These are phyloP conservation scores for Idris sp. DNA, from an alignment of 1,140 invertebrate species.

Conservation along the genomic window DNA sequence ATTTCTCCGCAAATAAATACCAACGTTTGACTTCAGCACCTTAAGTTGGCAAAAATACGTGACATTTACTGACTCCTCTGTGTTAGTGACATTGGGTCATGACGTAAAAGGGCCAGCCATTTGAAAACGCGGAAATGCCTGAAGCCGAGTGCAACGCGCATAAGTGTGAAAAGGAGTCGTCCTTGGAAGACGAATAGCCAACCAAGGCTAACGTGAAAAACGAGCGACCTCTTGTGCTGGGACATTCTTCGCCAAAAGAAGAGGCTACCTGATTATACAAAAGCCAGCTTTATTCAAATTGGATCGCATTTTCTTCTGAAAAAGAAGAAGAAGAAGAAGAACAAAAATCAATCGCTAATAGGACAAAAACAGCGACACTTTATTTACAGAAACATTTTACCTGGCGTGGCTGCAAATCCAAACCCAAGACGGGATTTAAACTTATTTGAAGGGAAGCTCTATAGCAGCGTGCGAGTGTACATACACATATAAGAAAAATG, in stretches of 20 bases:
- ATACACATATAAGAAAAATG: no score
- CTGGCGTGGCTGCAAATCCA: background rate
- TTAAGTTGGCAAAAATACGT: background rate
- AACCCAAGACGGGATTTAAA: slow-evolving; percentile 29
- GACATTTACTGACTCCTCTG: background rate
- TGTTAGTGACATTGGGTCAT: background rate
- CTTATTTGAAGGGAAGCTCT: background rate
- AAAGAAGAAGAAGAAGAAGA: background rate
- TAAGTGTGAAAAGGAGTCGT: slow-evolving; percentile 43
- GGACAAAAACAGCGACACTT: background rate
- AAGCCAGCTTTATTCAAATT: slow-evolving; percentile 1
- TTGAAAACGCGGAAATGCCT: slow-evolving; percentile 52
- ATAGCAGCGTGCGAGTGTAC: no score
- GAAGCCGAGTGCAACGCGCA: slow-evolving; percentile 10
- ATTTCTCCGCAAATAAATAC: no score
- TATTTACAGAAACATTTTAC: slow-evolving; percentile 23
- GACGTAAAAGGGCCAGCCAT: slow-evolving; percentile 31
- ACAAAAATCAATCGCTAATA: background rate
- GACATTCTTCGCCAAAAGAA: slow-evolving; percentile 32
- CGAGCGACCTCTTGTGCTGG: slow-evolving; percentile 34
- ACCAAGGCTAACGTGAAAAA: slow-evolving; percentile 42
- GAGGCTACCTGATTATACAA: slow-evolving; percentile 29
- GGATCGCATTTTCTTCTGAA: no score
- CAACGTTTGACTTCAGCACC: no score
- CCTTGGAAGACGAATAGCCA: slow-evolving; percentile 30